Evolutionary conservation across 2,797 vertebrate genomes (phyloP).

Genomic region (Crypturellus tataupa): DNA sequence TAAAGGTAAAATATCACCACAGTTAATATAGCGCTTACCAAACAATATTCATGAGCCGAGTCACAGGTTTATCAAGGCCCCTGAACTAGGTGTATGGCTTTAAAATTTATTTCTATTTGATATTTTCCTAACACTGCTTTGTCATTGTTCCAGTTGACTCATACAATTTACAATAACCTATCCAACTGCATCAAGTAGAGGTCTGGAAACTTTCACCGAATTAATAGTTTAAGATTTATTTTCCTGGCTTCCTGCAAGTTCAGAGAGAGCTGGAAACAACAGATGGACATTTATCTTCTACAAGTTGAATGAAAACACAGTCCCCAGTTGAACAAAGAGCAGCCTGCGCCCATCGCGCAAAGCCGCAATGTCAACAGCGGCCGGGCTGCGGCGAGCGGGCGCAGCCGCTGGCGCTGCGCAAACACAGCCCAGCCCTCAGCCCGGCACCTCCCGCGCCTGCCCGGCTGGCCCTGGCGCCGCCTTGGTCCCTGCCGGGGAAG

Average conservation of each 20-base stretch:
- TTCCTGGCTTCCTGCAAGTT: slow-evolving; percentile 18
- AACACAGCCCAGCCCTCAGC: too few species aligned
- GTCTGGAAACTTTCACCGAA: slow-evolving; percentile 5
- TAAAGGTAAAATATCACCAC: neutral
- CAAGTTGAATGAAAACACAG: neutral
- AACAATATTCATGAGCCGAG: neutral
- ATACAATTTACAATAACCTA: neutral
- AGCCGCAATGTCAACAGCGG: slow-evolving; percentile 45
- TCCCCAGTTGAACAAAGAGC: slow-evolving; percentile 1
- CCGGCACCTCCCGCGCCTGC: too few species aligned
- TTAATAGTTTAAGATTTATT: slow-evolving; percentile 46
- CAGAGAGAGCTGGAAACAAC: neutral
- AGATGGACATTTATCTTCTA: slow-evolving; percentile 10
- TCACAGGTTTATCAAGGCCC: neutral
- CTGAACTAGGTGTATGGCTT: neutral
- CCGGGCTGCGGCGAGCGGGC: slow-evolving; percentile 29
- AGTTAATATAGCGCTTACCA: slow-evolving; percentile 2
- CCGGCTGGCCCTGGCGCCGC: too few species aligned
- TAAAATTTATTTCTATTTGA: neutral
- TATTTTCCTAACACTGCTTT: neutral
- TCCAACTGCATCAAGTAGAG: neutral
- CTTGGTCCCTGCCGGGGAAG: too few species aligned
- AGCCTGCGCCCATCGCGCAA: neutral
- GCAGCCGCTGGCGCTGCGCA: neutral
- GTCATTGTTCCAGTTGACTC: neutral